Percentiles rank a stretch among this genome's conserved stretches.
phyloP scores from a whole-genome alignment of 1,140 invertebrate genomes.

The Tenebrio molitor region DNA sequence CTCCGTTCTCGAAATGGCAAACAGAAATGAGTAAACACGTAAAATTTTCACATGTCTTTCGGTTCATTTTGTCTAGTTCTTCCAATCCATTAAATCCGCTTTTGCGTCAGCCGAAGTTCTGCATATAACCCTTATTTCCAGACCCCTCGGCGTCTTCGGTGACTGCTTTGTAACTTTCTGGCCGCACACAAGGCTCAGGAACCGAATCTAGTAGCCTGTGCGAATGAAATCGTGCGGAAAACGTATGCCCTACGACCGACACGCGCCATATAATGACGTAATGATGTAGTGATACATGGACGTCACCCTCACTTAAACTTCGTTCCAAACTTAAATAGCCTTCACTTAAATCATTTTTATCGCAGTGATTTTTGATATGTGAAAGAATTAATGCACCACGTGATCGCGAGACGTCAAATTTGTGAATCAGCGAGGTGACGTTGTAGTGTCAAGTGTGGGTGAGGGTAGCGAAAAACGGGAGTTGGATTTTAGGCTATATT shows the following conservation, averaged over 20 bases:
- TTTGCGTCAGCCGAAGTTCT: not conserved
- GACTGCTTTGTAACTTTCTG: conserved; percentile 7
- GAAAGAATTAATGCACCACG: not conserved
- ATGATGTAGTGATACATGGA: conserved; percentile 56
- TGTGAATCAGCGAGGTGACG: too few species aligned
- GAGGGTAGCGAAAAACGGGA: too few species aligned
- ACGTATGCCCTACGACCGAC: conserved; percentile 56
- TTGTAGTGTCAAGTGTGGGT: too few species aligned
- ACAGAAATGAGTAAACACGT: not conserved
- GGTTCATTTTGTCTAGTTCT: conserved; percentile 1
- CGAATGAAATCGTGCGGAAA: conserved; percentile 55
- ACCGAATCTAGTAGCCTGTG: conserved; percentile 17
- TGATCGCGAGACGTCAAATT: too few species aligned
- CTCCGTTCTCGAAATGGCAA: too few species aligned
- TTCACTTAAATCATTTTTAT: not conserved
- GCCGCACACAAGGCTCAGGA: conserved; percentile 4
- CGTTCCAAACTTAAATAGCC: conserved; percentile 33
- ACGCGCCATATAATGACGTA: conserved; percentile 58
- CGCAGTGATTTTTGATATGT: not conserved
- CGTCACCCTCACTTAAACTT: conserved; percentile 41
- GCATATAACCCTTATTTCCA: not conserved
- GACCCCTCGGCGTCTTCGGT: conserved; percentile 22
- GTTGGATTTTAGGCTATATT: conserved; percentile 56
- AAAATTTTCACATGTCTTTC: not conserved
- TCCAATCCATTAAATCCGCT: conserved; percentile 24